These are phyloP conservation scores for Charina bottae DNA, from an alignment of 2,113 vertebrate species.

Conservation along the genomic window DNA sequence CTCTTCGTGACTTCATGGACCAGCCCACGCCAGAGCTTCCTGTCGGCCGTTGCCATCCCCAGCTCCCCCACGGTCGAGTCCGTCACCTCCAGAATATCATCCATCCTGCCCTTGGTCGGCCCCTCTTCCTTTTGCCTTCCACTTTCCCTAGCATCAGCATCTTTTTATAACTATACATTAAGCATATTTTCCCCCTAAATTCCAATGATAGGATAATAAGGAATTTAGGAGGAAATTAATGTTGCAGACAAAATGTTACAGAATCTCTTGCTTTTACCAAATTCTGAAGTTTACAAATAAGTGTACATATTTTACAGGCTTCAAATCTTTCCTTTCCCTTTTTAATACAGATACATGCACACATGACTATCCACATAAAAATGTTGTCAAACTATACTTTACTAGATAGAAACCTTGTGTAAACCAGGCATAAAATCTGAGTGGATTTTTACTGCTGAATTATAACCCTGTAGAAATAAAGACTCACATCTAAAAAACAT, in stretches of 20 bases:
- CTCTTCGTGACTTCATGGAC: too few relatives aligned
- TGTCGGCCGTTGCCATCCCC: too few relatives aligned
- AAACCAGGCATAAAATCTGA: slow-evolving; percentile 71
- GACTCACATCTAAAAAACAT: slow-evolving; percentile 25
- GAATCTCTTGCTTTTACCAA: background rate
- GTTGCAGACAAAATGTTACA: background rate
- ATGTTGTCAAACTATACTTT: slow-evolving; percentile 62
- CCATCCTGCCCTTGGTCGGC: too few relatives aligned
- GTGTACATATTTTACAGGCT: fast-evolving
- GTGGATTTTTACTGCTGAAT: slow-evolving; percentile 66
- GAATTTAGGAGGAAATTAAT: too few relatives aligned
- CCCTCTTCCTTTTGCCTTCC: too few relatives aligned
- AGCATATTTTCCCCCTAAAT: background rate
- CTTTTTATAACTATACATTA: background rate
- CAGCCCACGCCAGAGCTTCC: too few relatives aligned
- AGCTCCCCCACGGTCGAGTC: too few relatives aligned
- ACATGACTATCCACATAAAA: slow-evolving; percentile 59
- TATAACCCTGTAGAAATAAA: slow-evolving; percentile 67
- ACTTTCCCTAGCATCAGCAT: too few relatives aligned
- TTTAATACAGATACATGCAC: background rate
- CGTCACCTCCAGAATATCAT: too few relatives aligned
- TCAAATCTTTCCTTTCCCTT: fast-evolving
- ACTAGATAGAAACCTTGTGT: slow-evolving; percentile 60
- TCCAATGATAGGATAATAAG: background rate
- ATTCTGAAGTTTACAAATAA: background rate